A percentile compares a stretch with the other conserved stretches of the same genome.
phyloP scores from a whole-genome alignment of 2,888 invertebrate genomes.

The Drosophila recens region DNA sequence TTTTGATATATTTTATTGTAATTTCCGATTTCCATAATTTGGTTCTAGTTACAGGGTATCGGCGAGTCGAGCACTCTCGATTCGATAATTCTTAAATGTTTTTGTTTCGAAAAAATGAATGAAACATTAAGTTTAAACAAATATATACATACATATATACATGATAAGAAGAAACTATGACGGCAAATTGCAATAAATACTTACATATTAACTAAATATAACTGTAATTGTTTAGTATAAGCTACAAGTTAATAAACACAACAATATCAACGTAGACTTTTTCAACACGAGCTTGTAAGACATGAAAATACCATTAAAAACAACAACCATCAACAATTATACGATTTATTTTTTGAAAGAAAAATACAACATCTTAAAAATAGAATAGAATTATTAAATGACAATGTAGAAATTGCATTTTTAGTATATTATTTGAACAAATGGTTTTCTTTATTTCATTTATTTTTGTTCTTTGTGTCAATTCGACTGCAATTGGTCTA shows the following conservation, averaged over 20 bases:
- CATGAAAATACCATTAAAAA: conserved; percentile 20
- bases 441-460: conserved; percentile 2
- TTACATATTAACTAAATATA: conserved; percentile 41
- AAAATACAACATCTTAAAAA: neutral
- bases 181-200: conserved; percentile 39
- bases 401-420: conserved; percentile 23
- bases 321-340: conserved; percentile 25
- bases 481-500: conserved; percentile 35
- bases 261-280: conserved; percentile 40
- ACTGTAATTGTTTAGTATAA: conserved; percentile 32
- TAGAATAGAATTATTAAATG: conserved; percentile 19
- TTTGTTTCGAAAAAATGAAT: conserved; percentile 11
- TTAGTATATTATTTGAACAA: conserved; percentile 7
- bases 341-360: conserved; percentile 30
- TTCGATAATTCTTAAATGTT: conserved; percentile 6
- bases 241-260: conserved; percentile 31
- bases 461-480: conserved; percentile 11
- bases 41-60: conserved; percentile 31
- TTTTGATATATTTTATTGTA: conserved; percentile 14
- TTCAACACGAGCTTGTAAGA: conserved; percentile 52
- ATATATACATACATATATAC: conserved; percentile 16
- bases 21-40: conserved; percentile 16
- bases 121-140: conserved; percentile 18
- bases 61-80: conserved; percentile 21
- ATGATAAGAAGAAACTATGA: conserved; percentile 14